These are phyloP conservation scores for Lates japonicus DNA, from an alignment of 2,797 vertebrate genomes.

Conservation along the genomic window DNA sequence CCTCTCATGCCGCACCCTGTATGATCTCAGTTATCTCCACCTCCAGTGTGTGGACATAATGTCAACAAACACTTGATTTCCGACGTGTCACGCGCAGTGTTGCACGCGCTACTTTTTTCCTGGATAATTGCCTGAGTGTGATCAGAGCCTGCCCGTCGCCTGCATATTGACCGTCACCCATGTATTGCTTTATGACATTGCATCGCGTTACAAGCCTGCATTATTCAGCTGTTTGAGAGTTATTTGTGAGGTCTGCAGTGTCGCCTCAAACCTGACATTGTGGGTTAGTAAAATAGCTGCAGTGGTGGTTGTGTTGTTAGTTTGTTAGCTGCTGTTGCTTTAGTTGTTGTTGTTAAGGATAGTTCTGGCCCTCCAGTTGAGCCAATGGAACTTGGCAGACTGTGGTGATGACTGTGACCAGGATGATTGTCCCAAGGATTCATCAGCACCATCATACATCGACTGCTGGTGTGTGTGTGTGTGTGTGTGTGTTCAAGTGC, in stretches of 20 bases:
- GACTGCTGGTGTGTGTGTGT: conserved; percentile 36
- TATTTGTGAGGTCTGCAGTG: not conserved
- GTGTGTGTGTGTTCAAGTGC: conserved; percentile 13
- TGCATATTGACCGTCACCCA: no score
- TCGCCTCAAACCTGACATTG: not conserved
- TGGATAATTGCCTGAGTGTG: no score
- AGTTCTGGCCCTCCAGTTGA: conserved; percentile 53
- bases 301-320: not conserved
- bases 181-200: not conserved
- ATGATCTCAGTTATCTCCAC: no score
- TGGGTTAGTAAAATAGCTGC: not conserved
- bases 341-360: conserved; percentile 43
- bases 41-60: no score
- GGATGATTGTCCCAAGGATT: conserved; percentile 76
- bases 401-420: conserved; percentile 61
- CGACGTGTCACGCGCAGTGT: no score
- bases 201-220: not conserved
- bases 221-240: not conserved
- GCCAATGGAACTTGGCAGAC: conserved; percentile 61
- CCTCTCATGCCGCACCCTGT: no score
- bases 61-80: no score
- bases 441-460: conserved; percentile 58
- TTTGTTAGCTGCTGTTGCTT: conserved; percentile 17
- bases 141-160: no score
- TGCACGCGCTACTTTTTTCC: no score